Evolutionary conservation across 53 echinoderm and acorn worm genomes (phyloP).

Genomic region (Mesocentrotus franciscanus): DNA sequence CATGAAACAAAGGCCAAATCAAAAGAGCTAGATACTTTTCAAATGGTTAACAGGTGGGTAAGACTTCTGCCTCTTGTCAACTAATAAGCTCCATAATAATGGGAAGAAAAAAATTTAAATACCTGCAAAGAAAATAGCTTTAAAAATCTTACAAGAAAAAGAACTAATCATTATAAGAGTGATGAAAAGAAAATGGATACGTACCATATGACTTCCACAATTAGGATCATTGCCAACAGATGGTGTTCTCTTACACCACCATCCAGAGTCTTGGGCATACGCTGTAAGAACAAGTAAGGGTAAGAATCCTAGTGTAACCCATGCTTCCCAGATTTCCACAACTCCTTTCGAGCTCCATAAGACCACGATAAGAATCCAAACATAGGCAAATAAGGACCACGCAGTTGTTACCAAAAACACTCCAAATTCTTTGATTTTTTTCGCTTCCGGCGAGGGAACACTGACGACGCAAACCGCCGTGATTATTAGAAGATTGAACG

Average conservation of each 20-base stretch:
- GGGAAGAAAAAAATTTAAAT: neutral
- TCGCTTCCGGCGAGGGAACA: slow-evolving; percentile 86
- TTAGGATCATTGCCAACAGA: slow-evolving; percentile 69
- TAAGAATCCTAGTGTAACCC: slow-evolving; percentile 87
- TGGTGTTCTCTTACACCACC: slow-evolving; percentile 84
- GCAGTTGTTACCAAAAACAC: slow-evolving; percentile 90
- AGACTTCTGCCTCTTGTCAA: too few species aligned
- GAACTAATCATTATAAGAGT: neutral
- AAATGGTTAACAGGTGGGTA: too few species aligned
- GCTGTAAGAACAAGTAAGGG: slow-evolving; percentile 88
- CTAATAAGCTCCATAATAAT: too few species aligned
- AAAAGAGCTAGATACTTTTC: neutral
- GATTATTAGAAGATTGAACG: slow-evolving; percentile 94
- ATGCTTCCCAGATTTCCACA: slow-evolving; percentile 90
- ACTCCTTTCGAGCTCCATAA: slow-evolving; percentile 76
- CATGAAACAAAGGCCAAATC: neutral
- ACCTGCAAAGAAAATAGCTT: neutral
- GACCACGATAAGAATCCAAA: slow-evolving; percentile 91
- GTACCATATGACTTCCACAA: slow-evolving; percentile 84
- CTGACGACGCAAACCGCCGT: slow-evolving; percentile 87
- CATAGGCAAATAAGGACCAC: slow-evolving; percentile 99
- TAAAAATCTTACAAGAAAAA: neutral
- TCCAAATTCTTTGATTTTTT: slow-evolving; percentile 92
- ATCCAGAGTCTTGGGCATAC: slow-evolving; percentile 93
- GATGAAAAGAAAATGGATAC: slow-evolving; percentile 41